Base-by-base conservation (phyloP, 2,797 vertebrate species). In the Dermochelys coriacea region DNA sequence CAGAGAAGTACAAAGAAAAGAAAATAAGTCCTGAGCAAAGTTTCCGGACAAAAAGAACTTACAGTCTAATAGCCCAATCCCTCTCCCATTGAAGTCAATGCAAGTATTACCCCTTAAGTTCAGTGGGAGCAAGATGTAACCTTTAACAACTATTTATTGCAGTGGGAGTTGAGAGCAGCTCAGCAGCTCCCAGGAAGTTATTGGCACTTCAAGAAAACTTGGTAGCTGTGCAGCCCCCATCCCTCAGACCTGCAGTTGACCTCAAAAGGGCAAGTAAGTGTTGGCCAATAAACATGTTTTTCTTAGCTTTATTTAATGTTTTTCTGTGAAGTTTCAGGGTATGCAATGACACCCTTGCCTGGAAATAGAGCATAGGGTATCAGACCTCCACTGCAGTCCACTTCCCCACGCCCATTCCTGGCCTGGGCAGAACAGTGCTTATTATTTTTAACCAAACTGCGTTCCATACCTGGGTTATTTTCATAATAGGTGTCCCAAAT, bases 191-290 rank as follows among this genome's bases (percentile, higher is more conserved):
- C 8, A 61, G 29, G 16, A n/a, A 64, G 34, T n/a, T n/a, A 64
- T 34, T 75, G 47, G 34, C 54, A 52, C 86, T 68, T 80, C 87
- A 84, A 83, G 37, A 18, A 92, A n/a, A 27, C 16, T 61, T 19
- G 34, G 16, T n/a, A 86, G 34, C 6, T 59, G 21, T 37, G 81
- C 82, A 55, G 34, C 34, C 41, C 34, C 77, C 77, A 80, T 19
- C 5, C 50, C 87, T 23, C 79, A 75, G 57, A 49, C 12, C 87
- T 27, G 74, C 49, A 49, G 25, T 37, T 12, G 37, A 15, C 52
- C 49, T 47, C 41, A 84, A 91, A 94, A 54, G 4, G 84, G 8
- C 64, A 84, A 84, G 41, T n/a, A 90, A 75, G 85, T 34, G 7
- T 9, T 82, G 84, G 84, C 57, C 41, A 68, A 86, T 25, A 80